Evolutionary conservation across 2,888 invertebrate genomes (phyloP).

Genomic region (Phytoseiulus persimilis): DNA sequence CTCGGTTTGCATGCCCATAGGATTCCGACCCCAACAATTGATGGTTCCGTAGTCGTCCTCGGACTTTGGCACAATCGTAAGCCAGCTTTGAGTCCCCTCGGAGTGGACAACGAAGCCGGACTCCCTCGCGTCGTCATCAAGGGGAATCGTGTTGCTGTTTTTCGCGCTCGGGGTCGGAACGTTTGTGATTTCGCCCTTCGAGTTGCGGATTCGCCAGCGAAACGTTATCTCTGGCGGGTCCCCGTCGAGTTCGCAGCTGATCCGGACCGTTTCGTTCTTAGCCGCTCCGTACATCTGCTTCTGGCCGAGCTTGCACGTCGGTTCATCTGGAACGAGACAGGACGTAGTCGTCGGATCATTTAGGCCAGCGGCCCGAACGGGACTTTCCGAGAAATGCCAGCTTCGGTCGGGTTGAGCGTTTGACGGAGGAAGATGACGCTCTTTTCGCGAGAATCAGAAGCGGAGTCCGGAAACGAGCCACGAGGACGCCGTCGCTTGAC

Average conservation of each 20-base stretch:
- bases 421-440: background rate
- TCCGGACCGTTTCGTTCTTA: constrained; percentile 64
- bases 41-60: constrained; percentile 47
- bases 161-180: background rate
- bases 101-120: constrained; percentile 42
- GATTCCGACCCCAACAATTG: constrained; percentile 46
- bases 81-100: constrained; percentile 22
- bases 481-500: background rate
- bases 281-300: constrained; percentile 81
- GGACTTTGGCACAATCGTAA: constrained; percentile 43
- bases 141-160: constrained; percentile 40
- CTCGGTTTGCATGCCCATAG: constrained; percentile 46
- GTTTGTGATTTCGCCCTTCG: constrained; percentile 49
- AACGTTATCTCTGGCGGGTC: constrained; percentile 78
- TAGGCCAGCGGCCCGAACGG: background rate
- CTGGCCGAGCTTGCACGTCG: constrained; percentile 75
- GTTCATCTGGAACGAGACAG: constrained; percentile 65
- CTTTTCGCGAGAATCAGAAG: background rate
- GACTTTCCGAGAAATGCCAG: too few relatives aligned
- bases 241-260: constrained; percentile 73
- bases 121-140: constrained; percentile 43
- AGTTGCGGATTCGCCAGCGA: constrained; percentile 86
- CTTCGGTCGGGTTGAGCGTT: too few relatives aligned
- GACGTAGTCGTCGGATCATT: background rate
- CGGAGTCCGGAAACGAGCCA: background rate